phyloP scores from a whole-genome alignment of 2,888 invertebrate species.

The Andricus quercusramuli region DNA sequence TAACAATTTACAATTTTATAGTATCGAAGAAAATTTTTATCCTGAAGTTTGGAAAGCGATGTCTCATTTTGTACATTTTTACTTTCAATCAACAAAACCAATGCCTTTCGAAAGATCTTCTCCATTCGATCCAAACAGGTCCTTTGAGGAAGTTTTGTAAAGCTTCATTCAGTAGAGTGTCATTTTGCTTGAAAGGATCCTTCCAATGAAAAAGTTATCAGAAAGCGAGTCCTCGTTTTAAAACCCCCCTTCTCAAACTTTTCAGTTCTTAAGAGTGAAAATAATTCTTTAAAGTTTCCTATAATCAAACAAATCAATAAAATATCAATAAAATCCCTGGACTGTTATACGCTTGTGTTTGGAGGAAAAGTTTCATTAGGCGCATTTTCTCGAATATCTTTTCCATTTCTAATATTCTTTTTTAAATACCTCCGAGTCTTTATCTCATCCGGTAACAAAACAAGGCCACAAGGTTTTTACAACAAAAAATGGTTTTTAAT shows the following conservation, averaged over 20 bases:
- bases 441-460: too few relatives aligned
- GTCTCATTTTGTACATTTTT: background rate
- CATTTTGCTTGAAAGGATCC: conserved; percentile 23
- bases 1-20: background rate
- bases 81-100: background rate
- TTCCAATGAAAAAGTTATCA: conserved; percentile 18
- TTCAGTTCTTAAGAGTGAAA: background rate
- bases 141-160: conserved; percentile 35
- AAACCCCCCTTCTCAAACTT: background rate
- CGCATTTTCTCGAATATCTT: too few relatives aligned
- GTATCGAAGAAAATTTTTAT: background rate
- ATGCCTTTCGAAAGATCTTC: background rate
- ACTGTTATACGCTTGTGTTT: too few relatives aligned
- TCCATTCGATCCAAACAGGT: conserved; percentile 19
- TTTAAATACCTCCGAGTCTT: too few relatives aligned
- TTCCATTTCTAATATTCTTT: too few relatives aligned
- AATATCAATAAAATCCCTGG: too few relatives aligned
- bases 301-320: too few relatives aligned
- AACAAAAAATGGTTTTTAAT: too few relatives aligned
- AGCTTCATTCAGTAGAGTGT: conserved; percentile 26
- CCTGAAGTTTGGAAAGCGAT: background rate
- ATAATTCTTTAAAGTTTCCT: background rate
- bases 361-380: too few relatives aligned
- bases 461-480: too few relatives aligned
- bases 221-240: background rate